These are phyloP conservation scores for Channa maculata DNA, from an alignment of 2,113 vertebrate genomes.

Conservation along the genomic window DNA sequence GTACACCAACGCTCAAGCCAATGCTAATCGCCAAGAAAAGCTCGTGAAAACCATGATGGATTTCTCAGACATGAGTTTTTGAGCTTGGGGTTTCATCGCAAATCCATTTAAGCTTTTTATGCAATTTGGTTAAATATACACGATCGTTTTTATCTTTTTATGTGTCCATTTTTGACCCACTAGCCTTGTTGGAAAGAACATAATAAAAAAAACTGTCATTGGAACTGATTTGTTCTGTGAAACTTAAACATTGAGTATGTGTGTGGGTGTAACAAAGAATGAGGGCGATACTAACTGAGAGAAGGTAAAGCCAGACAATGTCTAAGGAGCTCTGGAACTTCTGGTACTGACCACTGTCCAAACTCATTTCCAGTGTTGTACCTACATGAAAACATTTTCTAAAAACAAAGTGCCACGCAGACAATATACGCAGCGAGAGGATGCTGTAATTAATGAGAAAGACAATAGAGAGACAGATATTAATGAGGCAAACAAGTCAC, in stretches of 20 bases:
- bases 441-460: constrained; percentile 4
- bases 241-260: constrained; percentile 4
- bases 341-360: no score
- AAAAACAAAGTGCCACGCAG: constrained; percentile 11
- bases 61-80: constrained; percentile 72
- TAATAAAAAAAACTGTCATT: constrained; percentile 29
- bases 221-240: constrained; percentile 19
- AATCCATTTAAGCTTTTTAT: constrained; percentile 71
- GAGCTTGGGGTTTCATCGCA: constrained; percentile 61
- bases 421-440: not conserved
- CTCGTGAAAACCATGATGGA: constrained; percentile 78
- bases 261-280: not conserved
- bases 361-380: not conserved
- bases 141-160: constrained; percentile 71
- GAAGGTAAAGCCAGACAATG: no score
- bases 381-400: not conserved
- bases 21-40: constrained; percentile 70
- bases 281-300: no score
- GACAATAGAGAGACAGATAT: not conserved
- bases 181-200: constrained; percentile 58
- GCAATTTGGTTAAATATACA: constrained; percentile 77
- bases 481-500: not conserved
- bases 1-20: constrained; percentile 61
- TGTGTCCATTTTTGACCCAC: constrained; percentile 58
- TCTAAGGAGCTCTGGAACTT: not conserved